These are phyloP conservation scores for Ardeotis arabs DNA, from an alignment of 2,113 vertebrate genomes.

Conservation along the genomic window DNA sequence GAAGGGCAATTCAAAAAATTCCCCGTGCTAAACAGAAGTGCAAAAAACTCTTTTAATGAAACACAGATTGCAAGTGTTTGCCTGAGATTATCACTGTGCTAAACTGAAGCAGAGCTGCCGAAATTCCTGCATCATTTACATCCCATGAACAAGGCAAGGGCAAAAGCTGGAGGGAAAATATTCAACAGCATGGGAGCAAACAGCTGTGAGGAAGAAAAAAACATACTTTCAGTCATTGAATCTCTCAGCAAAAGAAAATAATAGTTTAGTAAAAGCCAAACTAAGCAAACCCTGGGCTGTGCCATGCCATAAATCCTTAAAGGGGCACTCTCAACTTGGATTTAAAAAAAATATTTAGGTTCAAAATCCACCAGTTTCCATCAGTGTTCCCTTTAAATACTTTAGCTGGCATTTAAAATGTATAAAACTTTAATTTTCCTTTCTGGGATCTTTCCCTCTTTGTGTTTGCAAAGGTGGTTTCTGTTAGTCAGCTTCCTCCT, in stretches of 20 bases:
- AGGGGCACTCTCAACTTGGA: not conserved
- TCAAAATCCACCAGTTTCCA: not conserved
- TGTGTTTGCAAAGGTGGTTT: constrained; percentile 52
- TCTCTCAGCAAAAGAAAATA: constrained; percentile 12
- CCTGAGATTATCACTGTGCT: constrained; percentile 13
- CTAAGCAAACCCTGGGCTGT: not conserved
- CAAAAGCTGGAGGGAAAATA: constrained; percentile 1
- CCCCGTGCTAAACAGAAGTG: constrained; percentile 48
- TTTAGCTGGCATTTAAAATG: not conserved
- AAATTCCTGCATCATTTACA: constrained; percentile 42
- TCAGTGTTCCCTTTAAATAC: not conserved
- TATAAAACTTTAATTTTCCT: not conserved
- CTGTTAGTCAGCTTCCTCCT: constrained; percentile 21
- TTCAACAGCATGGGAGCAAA: not conserved
- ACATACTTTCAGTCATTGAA: not conserved
- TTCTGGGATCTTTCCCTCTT: not conserved
- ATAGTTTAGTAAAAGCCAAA: not conserved
- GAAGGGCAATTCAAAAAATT: constrained; percentile 46
- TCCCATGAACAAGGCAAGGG: not conserved
- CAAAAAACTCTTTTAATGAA: constrained; percentile 67
- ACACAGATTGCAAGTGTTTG: constrained; percentile 62
- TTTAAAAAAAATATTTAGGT: not conserved
- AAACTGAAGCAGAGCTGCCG: constrained; percentile 31
- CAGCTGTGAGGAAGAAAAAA: constrained; percentile 6
- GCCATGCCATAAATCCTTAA: not conserved